Percentiles rank a stretch among this genome's conserved stretches.
These are phyloP conservation scores for Rhodophaea formosa DNA, from an alignment of 2,888 invertebrate species.

Conservation along the genomic window DNA sequence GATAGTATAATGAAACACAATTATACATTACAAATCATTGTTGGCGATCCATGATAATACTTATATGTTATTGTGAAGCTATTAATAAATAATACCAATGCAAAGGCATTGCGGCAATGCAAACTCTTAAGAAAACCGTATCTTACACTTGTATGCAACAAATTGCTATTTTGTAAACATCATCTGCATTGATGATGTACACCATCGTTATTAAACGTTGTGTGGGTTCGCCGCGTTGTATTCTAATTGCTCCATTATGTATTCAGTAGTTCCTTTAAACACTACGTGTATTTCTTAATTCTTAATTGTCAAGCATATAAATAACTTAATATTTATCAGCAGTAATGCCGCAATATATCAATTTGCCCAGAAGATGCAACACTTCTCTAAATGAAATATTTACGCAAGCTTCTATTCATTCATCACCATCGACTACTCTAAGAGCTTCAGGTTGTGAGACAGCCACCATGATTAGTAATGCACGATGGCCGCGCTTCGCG, in stretches of 20 bases:
- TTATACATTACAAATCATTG: too few relatives aligned
- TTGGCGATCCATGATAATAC: neutral
- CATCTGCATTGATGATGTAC: constrained; percentile 10
- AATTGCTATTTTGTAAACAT: constrained; percentile 21
- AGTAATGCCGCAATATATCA: neutral
- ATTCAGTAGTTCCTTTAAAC: neutral
- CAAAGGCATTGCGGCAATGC: neutral
- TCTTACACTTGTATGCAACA: constrained; percentile 12
- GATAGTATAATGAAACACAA: too few relatives aligned
- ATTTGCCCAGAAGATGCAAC: neutral
- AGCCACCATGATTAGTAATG: constrained; percentile 59
- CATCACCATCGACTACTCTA: neutral
- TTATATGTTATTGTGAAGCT: neutral
- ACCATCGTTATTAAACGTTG: constrained; percentile 6
- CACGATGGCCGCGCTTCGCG: constrained; percentile 63
- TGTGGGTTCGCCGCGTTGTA: constrained; percentile 7
- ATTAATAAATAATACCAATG: neutral
- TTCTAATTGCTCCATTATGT: neutral
- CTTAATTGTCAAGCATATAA: neutral
- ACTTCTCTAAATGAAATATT: neutral
- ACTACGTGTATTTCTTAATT: neutral
- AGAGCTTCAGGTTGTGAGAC: neutral
- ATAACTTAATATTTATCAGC: neutral
- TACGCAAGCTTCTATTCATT: neutral
- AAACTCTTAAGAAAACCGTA: constrained; percentile 12